Percentiles rank a stretch among this genome's conserved stretches.
Evolutionary conservation across 2,888 invertebrate species (phyloP).

Genomic region (Lasioglossum marginatum): DNA sequence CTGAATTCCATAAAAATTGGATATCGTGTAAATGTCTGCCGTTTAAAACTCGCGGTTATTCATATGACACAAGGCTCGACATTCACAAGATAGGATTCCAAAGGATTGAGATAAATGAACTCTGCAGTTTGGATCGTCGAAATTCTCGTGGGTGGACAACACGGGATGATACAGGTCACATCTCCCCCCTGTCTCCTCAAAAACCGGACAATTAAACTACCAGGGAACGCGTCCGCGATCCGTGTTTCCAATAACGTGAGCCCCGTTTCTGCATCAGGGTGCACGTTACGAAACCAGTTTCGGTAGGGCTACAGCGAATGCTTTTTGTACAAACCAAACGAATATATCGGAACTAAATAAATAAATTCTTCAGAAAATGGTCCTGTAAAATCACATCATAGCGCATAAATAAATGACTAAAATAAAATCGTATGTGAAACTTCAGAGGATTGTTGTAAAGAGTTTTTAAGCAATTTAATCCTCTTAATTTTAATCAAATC

Average conservation of each 20-base stretch:
- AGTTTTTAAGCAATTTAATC: no score
- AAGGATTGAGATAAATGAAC: not conserved
- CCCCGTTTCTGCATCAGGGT: not conserved
- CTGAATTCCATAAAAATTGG: not conserved
- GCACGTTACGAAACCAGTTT: not conserved
- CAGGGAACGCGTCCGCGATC: not conserved
- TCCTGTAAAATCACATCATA: not conserved
- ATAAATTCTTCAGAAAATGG: not conserved
- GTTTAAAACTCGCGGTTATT: not conserved
- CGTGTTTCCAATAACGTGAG: not conserved
- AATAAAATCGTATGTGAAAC: no score
- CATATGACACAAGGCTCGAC: not conserved
- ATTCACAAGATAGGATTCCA: not conserved
- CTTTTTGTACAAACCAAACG: not conserved
- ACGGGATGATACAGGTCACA: not conserved
- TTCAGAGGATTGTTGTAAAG: no score
- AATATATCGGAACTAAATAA: not conserved
- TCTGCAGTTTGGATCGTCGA: not conserved
- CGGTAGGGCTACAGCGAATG: not conserved
- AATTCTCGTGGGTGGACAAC: not conserved
- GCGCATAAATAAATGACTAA: not conserved
- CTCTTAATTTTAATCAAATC: no score
- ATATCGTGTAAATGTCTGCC: not conserved
- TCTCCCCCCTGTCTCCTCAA: not conserved
- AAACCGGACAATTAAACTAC: conserved; percentile 1